These are phyloP conservation scores for Engraulis encrasicolus DNA, from an alignment of 2,113 vertebrate species.

Conservation along the genomic window DNA sequence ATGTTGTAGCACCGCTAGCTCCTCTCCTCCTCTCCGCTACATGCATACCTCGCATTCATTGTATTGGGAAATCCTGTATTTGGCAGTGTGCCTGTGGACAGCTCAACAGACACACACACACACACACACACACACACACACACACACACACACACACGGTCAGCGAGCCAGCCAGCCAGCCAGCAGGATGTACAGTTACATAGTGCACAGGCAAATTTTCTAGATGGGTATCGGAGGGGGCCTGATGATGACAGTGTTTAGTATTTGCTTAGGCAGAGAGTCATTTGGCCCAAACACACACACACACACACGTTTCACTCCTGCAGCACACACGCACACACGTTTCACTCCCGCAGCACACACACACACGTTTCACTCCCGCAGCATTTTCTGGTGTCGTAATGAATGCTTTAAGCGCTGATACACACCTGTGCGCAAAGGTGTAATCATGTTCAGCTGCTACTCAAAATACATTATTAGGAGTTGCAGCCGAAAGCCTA, in stretches of 20 bases:
- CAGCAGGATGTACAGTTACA: background rate
- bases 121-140: no score
- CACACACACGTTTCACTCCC: no score
- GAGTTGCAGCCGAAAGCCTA: background rate
- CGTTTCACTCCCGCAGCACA: background rate
- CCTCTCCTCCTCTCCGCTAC: no score
- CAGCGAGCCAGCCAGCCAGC: no score
- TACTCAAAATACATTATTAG: background rate
- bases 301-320: no score
- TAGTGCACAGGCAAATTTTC: background rate
- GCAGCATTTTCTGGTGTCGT: background rate
- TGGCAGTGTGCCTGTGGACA: background rate
- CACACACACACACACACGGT: no score
- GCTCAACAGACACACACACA: background rate
- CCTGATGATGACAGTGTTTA: background rate
- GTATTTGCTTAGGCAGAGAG: background rate
- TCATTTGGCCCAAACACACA: background rate
- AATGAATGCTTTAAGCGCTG: conserved; percentile 17
- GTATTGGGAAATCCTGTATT: background rate
- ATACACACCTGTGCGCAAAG: background rate
- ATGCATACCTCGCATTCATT: background rate
- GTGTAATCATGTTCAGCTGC: conserved; percentile 14
- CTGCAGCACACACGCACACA: no score
- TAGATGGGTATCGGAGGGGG: background rate
- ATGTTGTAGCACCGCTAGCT: background rate